These are phyloP conservation scores for Sarcoramphus papa DNA, from an alignment of 2,797 vertebrate genomes.

Conservation along the genomic window DNA sequence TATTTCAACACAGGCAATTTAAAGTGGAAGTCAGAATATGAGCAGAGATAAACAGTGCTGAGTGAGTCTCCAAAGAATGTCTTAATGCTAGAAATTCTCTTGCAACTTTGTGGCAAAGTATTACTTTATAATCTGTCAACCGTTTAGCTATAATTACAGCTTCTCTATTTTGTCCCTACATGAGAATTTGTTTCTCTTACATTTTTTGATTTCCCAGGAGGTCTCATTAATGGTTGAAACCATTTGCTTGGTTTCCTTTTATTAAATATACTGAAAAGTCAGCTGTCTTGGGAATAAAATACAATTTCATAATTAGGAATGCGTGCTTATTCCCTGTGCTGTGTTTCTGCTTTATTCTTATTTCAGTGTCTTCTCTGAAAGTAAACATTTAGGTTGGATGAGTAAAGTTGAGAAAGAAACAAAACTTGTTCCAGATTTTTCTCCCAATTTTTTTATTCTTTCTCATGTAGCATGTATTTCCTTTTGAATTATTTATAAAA, in stretches of 20 bases:
- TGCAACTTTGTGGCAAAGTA: neutral
- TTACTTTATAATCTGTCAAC: neutral
- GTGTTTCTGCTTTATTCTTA: neutral
- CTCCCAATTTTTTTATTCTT: neutral
- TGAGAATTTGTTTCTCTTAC: neutral
- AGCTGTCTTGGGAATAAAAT: slow-evolving; percentile 2
- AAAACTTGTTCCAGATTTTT: neutral
- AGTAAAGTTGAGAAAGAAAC: neutral
- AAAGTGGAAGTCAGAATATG: neutral
- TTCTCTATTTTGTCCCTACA: neutral
- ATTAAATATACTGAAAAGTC: slow-evolving; percentile 21
- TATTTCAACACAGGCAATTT: neutral
- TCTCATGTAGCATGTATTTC: neutral
- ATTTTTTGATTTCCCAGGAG: slow-evolving; percentile 34
- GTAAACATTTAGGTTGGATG: neutral
- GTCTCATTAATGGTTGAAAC: neutral
- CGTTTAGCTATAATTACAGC: slow-evolving; percentile 11
- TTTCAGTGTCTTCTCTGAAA: neutral
- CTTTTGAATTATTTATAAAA: neutral
- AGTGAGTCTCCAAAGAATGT: neutral
- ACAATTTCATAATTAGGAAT: neutral
- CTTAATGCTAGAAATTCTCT: neutral
- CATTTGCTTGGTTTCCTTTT: slow-evolving; percentile 2
- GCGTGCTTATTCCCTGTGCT: neutral
- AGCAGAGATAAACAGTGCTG: neutral